Percentiles rank a stretch among this genome's conserved stretches.
Evolutionary conservation across 2,113 vertebrate genomes (phyloP).

Genomic region (Brienomyrus longianalis): DNA sequence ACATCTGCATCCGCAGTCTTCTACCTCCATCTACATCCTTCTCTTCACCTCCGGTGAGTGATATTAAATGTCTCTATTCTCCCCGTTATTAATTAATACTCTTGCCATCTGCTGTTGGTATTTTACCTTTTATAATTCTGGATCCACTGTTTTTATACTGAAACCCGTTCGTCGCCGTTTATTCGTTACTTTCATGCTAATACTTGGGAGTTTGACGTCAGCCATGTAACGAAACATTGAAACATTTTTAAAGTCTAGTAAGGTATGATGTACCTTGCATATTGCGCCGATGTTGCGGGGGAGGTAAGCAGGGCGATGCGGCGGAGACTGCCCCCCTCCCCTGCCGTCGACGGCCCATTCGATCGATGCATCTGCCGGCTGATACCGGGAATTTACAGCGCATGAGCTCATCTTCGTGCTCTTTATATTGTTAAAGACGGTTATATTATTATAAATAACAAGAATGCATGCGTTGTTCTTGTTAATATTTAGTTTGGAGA

Average conservation of each 20-base stretch:
- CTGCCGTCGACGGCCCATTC: conserved; percentile 23
- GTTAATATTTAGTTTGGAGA: conserved; percentile 34
- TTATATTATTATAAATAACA: neutral
- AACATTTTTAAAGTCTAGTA: neutral
- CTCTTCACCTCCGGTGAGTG: conserved; percentile 45
- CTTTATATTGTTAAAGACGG: neutral
- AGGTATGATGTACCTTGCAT: neutral
- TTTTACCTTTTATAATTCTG: neutral
- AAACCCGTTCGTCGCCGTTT: neutral
- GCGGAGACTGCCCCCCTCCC: conserved; percentile 35
- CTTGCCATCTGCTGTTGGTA: neutral
- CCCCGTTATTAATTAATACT: neutral
- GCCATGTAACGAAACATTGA: neutral
- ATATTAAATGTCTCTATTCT: neutral
- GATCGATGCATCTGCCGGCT: conserved; percentile 49
- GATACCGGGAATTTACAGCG: conserved; percentile 34
- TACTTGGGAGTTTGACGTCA: neutral
- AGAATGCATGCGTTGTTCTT: neutral
- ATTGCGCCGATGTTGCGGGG: conserved; percentile 8
- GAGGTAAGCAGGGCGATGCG: conserved; percentile 44
- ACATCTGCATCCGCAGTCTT: conserved; percentile 41
- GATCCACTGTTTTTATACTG: neutral
- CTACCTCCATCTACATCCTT: conserved; percentile 42
- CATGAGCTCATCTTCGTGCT: neutral
- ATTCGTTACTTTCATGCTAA: neutral